Conservation (phyloP, 92 coral and sea anemone genomes). For the Plumapathes pennacea region DNA sequence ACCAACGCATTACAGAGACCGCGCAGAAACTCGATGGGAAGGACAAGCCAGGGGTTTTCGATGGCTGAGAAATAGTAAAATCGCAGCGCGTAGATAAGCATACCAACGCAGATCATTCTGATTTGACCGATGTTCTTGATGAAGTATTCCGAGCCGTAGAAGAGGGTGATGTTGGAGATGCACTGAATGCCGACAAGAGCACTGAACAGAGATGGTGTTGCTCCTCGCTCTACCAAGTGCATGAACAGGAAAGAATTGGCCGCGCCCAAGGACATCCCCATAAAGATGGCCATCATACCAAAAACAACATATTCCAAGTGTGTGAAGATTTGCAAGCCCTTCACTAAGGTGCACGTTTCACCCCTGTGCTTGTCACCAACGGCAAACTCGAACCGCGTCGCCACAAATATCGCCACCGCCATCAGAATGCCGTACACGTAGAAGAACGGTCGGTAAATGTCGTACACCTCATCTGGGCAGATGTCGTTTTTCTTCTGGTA, state of each 20-base stretch:
- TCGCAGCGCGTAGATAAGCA: constrained; percentile 61
- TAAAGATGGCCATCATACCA: constrained; percentile 65
- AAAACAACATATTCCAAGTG: constrained; percentile 74
- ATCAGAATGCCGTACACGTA: constrained; percentile 79
- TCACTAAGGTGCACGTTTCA: constrained; percentile 63
- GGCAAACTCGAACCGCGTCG: constrained; percentile 77
- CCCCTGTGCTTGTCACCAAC: constrained; percentile 49
- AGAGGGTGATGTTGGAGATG: constrained; percentile 69
- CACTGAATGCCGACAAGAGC: constrained; percentile 83
- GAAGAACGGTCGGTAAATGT: constrained; percentile 91
- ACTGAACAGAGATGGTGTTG: constrained; percentile 81
- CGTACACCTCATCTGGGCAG: constrained; percentile 83
- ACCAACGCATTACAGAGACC: constrained; percentile 82
- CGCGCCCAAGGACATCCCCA: constrained; percentile 72
- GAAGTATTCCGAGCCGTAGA: constrained; percentile 73
- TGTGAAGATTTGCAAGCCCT: constrained; percentile 64
- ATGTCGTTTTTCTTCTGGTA: constrained; percentile 69
- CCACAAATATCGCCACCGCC: constrained; percentile 75
- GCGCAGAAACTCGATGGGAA: constrained; percentile 77
- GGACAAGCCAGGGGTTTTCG: constrained; percentile 83
- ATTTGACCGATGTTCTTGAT: constrained; percentile 70
- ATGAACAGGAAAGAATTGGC: constrained; percentile 73
- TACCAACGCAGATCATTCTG: constrained; percentile 65
- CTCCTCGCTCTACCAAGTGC: constrained; percentile 81
- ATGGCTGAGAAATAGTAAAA: constrained; percentile 89